Evolutionary conservation across 2,888 invertebrate species (phyloP), one percentile per base, ranked within the genome.

Genomic region (Halocaridina rubra): DNA sequence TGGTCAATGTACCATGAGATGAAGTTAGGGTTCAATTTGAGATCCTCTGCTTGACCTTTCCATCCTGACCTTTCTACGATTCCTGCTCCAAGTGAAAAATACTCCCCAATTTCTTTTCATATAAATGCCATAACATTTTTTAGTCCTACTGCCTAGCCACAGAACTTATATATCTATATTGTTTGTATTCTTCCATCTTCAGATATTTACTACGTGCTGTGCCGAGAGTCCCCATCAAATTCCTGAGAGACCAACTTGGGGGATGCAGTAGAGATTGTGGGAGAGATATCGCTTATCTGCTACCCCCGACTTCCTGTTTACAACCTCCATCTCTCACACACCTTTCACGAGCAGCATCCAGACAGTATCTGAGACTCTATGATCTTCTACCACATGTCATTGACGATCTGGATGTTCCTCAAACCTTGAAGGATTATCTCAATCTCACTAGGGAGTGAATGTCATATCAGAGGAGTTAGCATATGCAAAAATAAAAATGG

Each of bases 181-280:
- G 1, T 29, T 71, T 32, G 2, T 8, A 16, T 30, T 16, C 32
- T 29, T 13, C 22, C 0, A n/a, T 1, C 16, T 0, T 0, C 80
- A 80, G 80, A 27, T 80, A 74, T 39, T 27, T 80, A 1, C 74
- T 80, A 2, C 57, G 80, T 4, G 33, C 80, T 13, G 53, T 80
- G 2, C 59, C 80, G 5, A 30, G 74, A 5, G 80, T 80, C 0
- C 80, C 80, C 3, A 19, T n/a, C 29, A 72, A 80, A 24, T 19
- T 80, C n/a, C 61, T 80, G n/a, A 32, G 80, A 2, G 80, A 80
- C 29, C 80, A 61, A 10, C 19, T 59, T 0, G 1, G 24, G 30
- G 39, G 72, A 10, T 8, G 39, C 29, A 7, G 0, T 19, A 53
- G 19, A 3, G 53, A 53, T 3, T 0, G 69, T 16, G n/a, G 16